Evolutionary conservation across 2,888 invertebrate genomes (phyloP).

Genomic region (Aphidoletes aphidimyza): DNA sequence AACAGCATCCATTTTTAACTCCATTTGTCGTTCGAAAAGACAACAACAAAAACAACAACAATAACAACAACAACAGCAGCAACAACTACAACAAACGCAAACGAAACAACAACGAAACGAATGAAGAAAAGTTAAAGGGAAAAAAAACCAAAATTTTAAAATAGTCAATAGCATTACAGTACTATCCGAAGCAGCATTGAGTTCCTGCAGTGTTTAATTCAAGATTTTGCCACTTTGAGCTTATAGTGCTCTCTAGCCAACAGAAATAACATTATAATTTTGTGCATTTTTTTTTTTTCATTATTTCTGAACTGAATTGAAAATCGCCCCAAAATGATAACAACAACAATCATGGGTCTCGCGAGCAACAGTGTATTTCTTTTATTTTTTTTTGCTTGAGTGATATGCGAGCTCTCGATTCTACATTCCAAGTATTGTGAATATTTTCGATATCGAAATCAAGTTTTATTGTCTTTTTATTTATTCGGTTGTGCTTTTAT

Average conservation of each 20-base stretch:
- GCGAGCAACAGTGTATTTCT: too few species aligned
- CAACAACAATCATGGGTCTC: too few species aligned
- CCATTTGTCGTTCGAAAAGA: constrained; percentile 6
- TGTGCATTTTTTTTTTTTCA: too few species aligned
- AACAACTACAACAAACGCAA: background rate
- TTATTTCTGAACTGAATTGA: too few species aligned
- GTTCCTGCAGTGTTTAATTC: too few species aligned
- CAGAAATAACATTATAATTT: too few species aligned
- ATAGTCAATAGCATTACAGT: too few species aligned
- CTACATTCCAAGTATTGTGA: constrained; percentile 14
- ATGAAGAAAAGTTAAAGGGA: background rate
- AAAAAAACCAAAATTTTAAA: background rate
- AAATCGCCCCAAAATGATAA: too few species aligned
- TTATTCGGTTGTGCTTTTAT: background rate
- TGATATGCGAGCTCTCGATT: constrained; percentile 37
- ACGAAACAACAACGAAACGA: background rate
- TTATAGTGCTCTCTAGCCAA: too few species aligned
- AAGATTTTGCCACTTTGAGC: too few species aligned
- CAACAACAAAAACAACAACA: background rate
- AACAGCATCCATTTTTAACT: constrained; percentile 57
- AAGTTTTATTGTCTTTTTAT: constrained; percentile 45
- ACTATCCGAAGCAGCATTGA: too few species aligned
- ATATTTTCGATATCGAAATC: constrained; percentile 24
- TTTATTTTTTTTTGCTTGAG: too few species aligned
- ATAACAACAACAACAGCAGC: background rate